Conservation (phyloP, 2,888 invertebrate species). For the Amphipoea oculea region DNA sequence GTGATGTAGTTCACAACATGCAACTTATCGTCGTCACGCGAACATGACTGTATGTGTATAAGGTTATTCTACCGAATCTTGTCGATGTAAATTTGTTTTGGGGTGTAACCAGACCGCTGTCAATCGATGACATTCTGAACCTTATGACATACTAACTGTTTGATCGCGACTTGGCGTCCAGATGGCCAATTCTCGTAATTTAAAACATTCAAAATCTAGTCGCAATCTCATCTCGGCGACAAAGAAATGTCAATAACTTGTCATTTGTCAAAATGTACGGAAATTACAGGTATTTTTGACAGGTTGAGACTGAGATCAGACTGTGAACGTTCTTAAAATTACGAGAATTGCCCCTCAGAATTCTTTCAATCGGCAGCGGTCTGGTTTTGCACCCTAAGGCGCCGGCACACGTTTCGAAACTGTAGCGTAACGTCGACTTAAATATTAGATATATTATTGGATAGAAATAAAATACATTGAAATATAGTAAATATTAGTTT, state of each 20-base stretch:
- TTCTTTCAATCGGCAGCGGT: background rate
- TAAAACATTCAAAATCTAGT: too few relatives aligned
- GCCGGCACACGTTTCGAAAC: constrained; percentile 27
- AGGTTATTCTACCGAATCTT: constrained; percentile 28
- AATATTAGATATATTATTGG: constrained; percentile 37
- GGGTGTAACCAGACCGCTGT: background rate
- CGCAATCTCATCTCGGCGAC: too few relatives aligned
- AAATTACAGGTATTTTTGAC: too few relatives aligned
- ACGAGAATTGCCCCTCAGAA: too few relatives aligned
- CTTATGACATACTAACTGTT: background rate
- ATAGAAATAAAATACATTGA: constrained; percentile 57
- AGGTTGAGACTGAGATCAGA: too few relatives aligned
- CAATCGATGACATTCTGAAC: background rate
- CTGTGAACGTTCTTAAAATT: too few relatives aligned
- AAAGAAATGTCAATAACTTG: too few relatives aligned
- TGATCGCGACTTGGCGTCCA: background rate
- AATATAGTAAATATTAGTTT: constrained; percentile 58
- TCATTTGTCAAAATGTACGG: too few relatives aligned
- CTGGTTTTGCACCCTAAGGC: constrained; percentile 9
- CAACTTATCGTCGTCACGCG: constrained; percentile 3
- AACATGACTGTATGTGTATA: constrained; percentile 20
- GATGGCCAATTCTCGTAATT: too few relatives aligned
- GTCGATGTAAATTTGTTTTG: constrained; percentile 44
- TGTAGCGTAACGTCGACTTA: constrained; percentile 44
- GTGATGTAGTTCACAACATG: constrained; percentile 52